Evolutionary conservation across 2,797 vertebrate genomes (phyloP).

Genomic region (Tarsius wallacei): DNA sequence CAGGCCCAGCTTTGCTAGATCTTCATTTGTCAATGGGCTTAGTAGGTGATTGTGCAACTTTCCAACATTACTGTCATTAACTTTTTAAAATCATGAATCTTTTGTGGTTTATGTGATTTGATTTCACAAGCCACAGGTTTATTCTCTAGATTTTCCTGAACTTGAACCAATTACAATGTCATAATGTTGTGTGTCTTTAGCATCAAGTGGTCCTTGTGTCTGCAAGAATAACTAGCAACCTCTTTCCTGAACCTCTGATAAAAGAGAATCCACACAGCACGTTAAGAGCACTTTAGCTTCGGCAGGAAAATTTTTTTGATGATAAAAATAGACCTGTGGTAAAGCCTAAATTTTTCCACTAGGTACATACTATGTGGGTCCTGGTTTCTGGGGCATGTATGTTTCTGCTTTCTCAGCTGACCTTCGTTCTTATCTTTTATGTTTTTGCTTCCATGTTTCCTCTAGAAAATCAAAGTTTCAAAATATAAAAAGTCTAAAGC

Average conservation of each 20-base stretch:
- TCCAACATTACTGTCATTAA: not conserved
- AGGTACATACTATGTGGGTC: not conserved
- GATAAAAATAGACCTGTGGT: conserved; percentile 18
- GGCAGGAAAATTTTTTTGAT: not conserved
- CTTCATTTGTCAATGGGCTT: not conserved
- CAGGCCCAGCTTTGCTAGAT: not conserved
- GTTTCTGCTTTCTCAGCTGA: not conserved
- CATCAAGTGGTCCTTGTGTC: not conserved
- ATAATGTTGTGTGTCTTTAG: not conserved
- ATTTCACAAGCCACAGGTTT: not conserved
- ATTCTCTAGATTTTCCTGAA: not conserved
- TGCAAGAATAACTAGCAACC: not conserved
- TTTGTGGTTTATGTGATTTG: not conserved
- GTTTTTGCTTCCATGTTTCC: not conserved
- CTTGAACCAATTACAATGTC: not conserved
- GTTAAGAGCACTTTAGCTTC: not conserved
- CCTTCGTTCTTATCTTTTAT: not conserved
- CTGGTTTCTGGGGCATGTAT: not conserved
- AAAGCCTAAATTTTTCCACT: conserved; percentile 6
- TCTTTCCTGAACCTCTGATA: not conserved
- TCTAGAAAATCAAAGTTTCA: conserved; percentile 9
- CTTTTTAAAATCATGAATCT: not conserved
- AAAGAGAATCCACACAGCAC: not conserved
- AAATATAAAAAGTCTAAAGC: not conserved
- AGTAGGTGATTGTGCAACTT: not conserved